Evolutionary conservation across 2,113 vertebrate species (phyloP).

Genomic region (Haemorhous mexicanus): DNA sequence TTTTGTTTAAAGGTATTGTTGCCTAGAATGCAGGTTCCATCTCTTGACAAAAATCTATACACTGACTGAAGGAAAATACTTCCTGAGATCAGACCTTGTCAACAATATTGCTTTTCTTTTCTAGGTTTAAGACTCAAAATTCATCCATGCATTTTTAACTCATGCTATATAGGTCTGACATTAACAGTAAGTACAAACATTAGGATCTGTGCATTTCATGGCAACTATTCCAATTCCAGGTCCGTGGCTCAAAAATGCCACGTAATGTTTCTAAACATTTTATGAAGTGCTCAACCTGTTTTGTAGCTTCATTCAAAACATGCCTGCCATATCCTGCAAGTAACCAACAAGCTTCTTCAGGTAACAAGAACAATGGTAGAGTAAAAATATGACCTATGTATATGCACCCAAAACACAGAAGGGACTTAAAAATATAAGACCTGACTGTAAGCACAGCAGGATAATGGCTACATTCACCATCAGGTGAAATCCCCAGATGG

Average conservation of each 20-base stretch:
- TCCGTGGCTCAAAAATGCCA: not conserved
- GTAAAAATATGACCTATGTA: not conserved
- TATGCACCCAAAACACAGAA: not conserved
- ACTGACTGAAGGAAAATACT: not conserved
- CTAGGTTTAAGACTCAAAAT: not conserved
- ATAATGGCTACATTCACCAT: not conserved
- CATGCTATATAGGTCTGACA: not conserved
- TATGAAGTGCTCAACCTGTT: not conserved
- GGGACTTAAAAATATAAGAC: not conserved
- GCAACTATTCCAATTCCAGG: not conserved
- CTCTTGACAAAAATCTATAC: not conserved
- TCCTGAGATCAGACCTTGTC: not conserved
- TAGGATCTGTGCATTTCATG: not conserved
- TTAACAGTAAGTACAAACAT: not conserved
- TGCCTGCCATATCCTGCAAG: not conserved
- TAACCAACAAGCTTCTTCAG: not conserved
- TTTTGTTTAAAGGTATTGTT: not conserved
- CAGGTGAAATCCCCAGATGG: not conserved
- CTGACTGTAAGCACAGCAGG: not conserved
- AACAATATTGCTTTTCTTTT: not conserved
- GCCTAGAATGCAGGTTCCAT: not conserved
- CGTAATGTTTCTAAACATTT: not conserved
- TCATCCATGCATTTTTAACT: not conserved
- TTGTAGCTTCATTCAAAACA: not conserved
- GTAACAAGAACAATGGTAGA: not conserved